Evolutionary conservation across 2,797 vertebrate genomes (phyloP), one percentile per base, ranked within the genome.

Genomic region (Myiotriccus ornatus): DNA sequence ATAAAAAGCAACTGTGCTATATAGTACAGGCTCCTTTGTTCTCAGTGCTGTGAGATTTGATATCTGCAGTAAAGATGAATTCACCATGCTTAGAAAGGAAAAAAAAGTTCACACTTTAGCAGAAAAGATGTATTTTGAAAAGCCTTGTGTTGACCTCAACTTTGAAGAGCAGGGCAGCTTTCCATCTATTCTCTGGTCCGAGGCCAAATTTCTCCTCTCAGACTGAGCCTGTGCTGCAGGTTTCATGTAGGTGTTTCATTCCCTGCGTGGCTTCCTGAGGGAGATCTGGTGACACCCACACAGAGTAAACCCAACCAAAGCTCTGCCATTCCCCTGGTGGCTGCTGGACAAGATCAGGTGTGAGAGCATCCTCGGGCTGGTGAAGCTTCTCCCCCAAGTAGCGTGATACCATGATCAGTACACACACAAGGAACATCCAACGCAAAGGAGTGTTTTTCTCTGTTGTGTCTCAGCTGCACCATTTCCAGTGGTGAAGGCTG

Each of bases 1-100:
- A 59, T 84, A 91, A 89, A 93, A 94, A 89, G 46, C 32, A 89
- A 84, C 76, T 56, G 59, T 64, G 73, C 84, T 60, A 7, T 27
- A 35, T 6, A 39, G 47, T 32, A 60, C 39, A 87, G 52, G n/a
- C 35, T 93, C 39, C 47, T 94, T 96, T 91, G 83, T 95, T 96
- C 82, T 86, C 77, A 39, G 70, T 49, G 60, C 85, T 67, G 60
- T 2, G 16, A 93, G 67, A 50, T 94, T 87, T 95, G 64, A 71
- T 55, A 52, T 77, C 68, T 88, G 73, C 59, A 67, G 82, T 70
- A 56, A 60, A 84, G 74, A 87, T 52, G 73, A 88, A 92, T 94
- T 91, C 74, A 87, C 24, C 25, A 37, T 8, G 11, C 85, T 89
- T 50, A 63, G 70, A 41, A 82, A 94, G 63, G 70, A 80, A 67